These are phyloP conservation scores for Protomyctophum bolini DNA, from an alignment of 2,113 vertebrate genomes.

Conservation along the genomic window DNA sequence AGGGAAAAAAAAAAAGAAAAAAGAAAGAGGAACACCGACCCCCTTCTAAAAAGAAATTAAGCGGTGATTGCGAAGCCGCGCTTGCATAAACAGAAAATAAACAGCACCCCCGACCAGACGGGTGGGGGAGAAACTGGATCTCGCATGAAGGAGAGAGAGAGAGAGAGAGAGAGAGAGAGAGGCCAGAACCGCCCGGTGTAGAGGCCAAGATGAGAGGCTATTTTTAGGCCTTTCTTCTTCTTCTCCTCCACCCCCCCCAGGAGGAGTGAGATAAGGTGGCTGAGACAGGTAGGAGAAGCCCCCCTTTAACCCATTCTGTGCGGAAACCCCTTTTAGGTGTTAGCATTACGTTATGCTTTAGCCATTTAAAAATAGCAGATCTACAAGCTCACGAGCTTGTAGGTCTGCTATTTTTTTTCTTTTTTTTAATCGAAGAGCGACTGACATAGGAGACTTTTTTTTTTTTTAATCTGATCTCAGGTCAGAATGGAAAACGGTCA, in stretches of 20 bases:
- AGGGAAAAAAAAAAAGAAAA: constrained; percentile 4
- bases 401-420: no score
- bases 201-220: constrained; percentile 33
- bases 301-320: no score
- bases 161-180: no score
- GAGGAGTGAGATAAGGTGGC: constrained; percentile 24
- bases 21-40: constrained; percentile 34
- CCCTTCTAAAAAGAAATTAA: constrained; percentile 59
- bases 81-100: constrained; percentile 67
- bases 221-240: constrained; percentile 46
- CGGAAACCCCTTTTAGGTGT: no score
- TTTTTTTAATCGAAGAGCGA: no score
- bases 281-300: constrained; percentile 33
- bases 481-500: no score
- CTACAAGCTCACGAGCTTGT: no score
- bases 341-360: no score
- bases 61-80: constrained; percentile 63
- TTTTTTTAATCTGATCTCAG: no score
- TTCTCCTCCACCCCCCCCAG: constrained; percentile 12
- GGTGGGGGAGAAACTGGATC: constrained; percentile 57
- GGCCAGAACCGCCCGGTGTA: constrained; percentile 1
- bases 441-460: no score
- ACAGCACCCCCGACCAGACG: constrained; percentile 50
- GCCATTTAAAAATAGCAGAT: no score
- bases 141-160: constrained; percentile 3